A percentile compares a stretch with the other conserved stretches of the same genome.
These are phyloP conservation scores for Scleropages formosus DNA, from an alignment of 2,797 vertebrate species.

Conservation along the genomic window DNA sequence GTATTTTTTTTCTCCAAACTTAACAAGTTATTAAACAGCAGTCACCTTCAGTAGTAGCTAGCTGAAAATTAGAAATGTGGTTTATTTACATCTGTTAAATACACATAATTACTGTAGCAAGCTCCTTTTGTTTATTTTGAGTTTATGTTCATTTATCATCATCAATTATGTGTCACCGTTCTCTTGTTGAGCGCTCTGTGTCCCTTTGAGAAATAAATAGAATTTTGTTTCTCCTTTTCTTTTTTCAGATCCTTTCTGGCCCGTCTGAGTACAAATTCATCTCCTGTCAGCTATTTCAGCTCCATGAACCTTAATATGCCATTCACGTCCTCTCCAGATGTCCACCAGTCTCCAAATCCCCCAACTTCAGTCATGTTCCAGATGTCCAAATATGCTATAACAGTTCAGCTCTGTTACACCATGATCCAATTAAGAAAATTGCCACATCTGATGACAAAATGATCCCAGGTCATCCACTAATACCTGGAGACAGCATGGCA, in stretches of 20 bases:
- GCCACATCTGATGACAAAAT: slow-evolving; percentile 95
- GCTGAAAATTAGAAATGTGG: too few relatives aligned
- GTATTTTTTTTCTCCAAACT: too few relatives aligned
- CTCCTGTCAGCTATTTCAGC: slow-evolving; percentile 77
- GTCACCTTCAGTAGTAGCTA: too few relatives aligned
- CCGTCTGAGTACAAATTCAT: slow-evolving; percentile 80
- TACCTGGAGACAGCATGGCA: slow-evolving; percentile 81
- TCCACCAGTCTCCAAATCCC: slow-evolving; percentile 56
- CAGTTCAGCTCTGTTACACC: slow-evolving; percentile 94
- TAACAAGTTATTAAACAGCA: too few relatives aligned
- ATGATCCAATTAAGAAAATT: slow-evolving; percentile 98
- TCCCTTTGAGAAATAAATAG: too few relatives aligned
- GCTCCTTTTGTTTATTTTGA: too few relatives aligned
- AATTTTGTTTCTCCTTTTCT: not conserved
- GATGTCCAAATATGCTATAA: slow-evolving; percentile 98
- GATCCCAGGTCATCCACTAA: slow-evolving; percentile 83
- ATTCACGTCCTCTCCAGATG: slow-evolving; percentile 83
- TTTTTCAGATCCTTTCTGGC: slow-evolving; percentile 56
- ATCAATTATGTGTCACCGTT: too few relatives aligned
- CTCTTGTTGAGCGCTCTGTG: too few relatives aligned
- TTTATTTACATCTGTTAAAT: too few relatives aligned
- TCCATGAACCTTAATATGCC: slow-evolving; percentile 81
- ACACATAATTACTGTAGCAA: too few relatives aligned
- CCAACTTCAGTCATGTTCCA: slow-evolving; percentile 86
- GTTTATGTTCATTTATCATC: too few relatives aligned